phyloP scores from a whole-genome alignment of 2,888 invertebrate genomes.

The Sinopyrophorus schimmeli region DNA sequence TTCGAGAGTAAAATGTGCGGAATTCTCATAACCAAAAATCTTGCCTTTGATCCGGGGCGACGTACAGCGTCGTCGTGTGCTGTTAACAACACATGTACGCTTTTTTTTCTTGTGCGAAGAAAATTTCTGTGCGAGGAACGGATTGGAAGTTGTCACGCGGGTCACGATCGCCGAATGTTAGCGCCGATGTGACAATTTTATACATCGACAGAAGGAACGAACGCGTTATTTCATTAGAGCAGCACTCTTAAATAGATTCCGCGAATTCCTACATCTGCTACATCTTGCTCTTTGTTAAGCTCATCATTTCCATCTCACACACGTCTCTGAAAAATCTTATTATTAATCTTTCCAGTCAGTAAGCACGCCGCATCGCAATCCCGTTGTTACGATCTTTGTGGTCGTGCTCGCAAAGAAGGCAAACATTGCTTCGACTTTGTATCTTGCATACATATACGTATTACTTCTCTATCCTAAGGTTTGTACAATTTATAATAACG shows the following conservation, averaged over 20 bases:
- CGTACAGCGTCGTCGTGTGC: constrained; percentile 12
- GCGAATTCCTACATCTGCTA: constrained; percentile 41
- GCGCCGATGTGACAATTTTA: constrained; percentile 47
- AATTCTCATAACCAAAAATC: constrained; percentile 33
- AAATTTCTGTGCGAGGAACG: constrained; percentile 21
- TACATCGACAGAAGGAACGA: constrained; percentile 39
- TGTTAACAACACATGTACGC: constrained; percentile 19
- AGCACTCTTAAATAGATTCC: constrained; percentile 48
- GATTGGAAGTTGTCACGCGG: constrained; percentile 33
- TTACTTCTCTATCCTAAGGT: constrained; percentile 5
- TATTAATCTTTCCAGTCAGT: constrained; percentile 54
- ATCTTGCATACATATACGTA: constrained; percentile 40
- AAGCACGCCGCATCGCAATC: constrained; percentile 48
- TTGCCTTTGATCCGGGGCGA: constrained; percentile 25
- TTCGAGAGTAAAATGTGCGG: constrained; percentile 22
- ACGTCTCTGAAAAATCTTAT: constrained; percentile 52
- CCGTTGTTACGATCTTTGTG: constrained; percentile 45
- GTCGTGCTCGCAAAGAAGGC: constrained; percentile 39
- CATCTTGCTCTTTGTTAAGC: constrained; percentile 44
- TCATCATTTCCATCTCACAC: constrained; percentile 52
- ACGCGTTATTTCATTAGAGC: constrained; percentile 51
- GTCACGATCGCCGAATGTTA: constrained; percentile 45
- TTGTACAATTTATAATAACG: constrained; percentile 9
- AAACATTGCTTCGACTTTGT: constrained; percentile 41
- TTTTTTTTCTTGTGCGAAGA: constrained; percentile 24